Evolutionary conservation across 35 echinoderm and acorn worm species (phyloP).

Genomic region (Apostichopus californicus): DNA sequence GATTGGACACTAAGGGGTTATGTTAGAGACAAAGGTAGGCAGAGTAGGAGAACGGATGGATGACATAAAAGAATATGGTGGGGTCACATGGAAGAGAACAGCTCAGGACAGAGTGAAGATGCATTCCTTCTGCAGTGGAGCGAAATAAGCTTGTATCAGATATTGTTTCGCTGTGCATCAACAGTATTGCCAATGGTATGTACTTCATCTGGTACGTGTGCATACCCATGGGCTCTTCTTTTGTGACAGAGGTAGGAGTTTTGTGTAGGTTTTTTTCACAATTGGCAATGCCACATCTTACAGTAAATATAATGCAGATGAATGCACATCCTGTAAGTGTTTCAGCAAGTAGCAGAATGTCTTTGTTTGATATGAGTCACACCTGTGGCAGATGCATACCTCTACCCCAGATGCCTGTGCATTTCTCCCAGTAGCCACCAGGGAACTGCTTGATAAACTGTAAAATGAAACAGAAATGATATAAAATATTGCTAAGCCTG

Average conservation of each 20-base stretch:
- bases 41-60: too few relatives aligned
- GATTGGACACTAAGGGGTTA: too few relatives aligned
- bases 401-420: neutral
- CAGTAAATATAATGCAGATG: neutral
- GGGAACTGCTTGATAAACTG: too few relatives aligned
- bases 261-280: constrained; percentile 29
- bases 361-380: constrained; percentile 18
- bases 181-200: neutral
- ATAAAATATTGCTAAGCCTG: too few relatives aligned
- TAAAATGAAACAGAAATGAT: too few relatives aligned
- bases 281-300: constrained; percentile 38
- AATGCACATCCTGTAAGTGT: constrained; percentile 13
- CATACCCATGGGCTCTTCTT: neutral
- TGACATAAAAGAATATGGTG: too few relatives aligned
- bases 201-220: constrained; percentile 20
- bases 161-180: neutral
- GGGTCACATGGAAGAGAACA: too few relatives aligned
- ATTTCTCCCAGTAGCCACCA: too few relatives aligned
- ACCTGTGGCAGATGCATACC: constrained; percentile 26
- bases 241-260: constrained; percentile 40
- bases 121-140: too few relatives aligned
- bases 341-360: constrained; percentile 29
- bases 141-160: neutral
- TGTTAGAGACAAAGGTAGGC: too few relatives aligned
- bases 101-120: too few relatives aligned